Conservation (phyloP, 2,113 vertebrate genomes). For the Papio anubis region DNA sequence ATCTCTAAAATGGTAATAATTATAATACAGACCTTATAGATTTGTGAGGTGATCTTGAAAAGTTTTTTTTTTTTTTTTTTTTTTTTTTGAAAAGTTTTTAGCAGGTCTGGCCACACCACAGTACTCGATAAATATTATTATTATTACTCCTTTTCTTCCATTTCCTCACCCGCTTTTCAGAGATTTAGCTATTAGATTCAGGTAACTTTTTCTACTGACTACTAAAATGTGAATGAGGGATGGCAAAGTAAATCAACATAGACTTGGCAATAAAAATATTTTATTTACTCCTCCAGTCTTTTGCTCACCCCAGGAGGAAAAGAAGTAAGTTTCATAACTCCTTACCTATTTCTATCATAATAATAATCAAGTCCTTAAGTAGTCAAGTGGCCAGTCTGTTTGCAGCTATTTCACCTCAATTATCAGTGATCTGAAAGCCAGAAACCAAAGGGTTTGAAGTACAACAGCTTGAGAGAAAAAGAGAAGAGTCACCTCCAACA, state of each 20-base stretch:
- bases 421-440: slow-evolving; percentile 8
- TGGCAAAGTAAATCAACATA: neutral
- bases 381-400: neutral
- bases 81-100: slow-evolving; percentile 22
- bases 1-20: neutral
- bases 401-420: neutral
- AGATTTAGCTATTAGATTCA: neutral
- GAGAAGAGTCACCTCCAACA: neutral
- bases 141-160: neutral
- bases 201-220: neutral
- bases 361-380: neutral
- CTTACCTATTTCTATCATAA: neutral
- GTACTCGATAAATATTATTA: neutral
- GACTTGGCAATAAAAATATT: neutral
- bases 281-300: neutral
- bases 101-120: neutral
- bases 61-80: too few relatives aligned
- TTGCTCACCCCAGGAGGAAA: neutral
- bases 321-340: neutral
- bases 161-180: neutral
- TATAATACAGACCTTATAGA: neutral
- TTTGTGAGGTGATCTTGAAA: neutral
- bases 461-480: neutral
- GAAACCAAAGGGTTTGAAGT: neutral
- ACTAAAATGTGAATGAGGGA: neutral